Conservation (phyloP, 92 coral and sea anemone species). For the Epizoanthus scotinus region DNA sequence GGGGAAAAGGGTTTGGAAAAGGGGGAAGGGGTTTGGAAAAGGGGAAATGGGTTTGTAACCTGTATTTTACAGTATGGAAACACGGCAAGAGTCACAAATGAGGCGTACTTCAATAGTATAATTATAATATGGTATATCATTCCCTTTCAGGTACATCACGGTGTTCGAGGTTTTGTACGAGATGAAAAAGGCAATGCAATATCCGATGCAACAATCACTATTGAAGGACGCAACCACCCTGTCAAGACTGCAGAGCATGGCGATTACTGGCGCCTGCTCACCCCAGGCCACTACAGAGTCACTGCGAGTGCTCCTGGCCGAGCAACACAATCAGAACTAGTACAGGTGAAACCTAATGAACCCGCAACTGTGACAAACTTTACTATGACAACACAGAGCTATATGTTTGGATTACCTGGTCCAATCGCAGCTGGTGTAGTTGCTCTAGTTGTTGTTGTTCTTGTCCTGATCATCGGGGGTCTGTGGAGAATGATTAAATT, state of each 20-base stretch:
- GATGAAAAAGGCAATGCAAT: slow-evolving; percentile 85
- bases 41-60: no score
- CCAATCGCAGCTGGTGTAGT: slow-evolving; percentile 64
- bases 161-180: slow-evolving; percentile 84
- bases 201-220: slow-evolving; percentile 68
- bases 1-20: no score
- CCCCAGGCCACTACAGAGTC: slow-evolving; percentile 84
- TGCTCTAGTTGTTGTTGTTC: slow-evolving; percentile 59
- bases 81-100: no score
- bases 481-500: slow-evolving; percentile 72
- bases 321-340: slow-evolving; percentile 57
- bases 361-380: slow-evolving; percentile 76
- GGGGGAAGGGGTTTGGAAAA: no score
- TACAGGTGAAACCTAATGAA: slow-evolving; percentile 73
- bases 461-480: slow-evolving; percentile 68
- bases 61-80: not conserved
- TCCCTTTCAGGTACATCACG: slow-evolving; percentile 83
- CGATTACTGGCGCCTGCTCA: slow-evolving; percentile 94
- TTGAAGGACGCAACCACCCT: slow-evolving; percentile 79
- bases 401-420: slow-evolving; percentile 79
- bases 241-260: slow-evolving; percentile 91
- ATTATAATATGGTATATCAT: no score
- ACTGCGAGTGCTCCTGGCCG: slow-evolving; percentile 83
- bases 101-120: no score
- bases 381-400: slow-evolving; percentile 50